A percentile compares a stretch with the other conserved stretches of the same genome.
These are phyloP conservation scores for Heliangelus exortis DNA, from an alignment of 2,797 vertebrate genomes.

Conservation along the genomic window DNA sequence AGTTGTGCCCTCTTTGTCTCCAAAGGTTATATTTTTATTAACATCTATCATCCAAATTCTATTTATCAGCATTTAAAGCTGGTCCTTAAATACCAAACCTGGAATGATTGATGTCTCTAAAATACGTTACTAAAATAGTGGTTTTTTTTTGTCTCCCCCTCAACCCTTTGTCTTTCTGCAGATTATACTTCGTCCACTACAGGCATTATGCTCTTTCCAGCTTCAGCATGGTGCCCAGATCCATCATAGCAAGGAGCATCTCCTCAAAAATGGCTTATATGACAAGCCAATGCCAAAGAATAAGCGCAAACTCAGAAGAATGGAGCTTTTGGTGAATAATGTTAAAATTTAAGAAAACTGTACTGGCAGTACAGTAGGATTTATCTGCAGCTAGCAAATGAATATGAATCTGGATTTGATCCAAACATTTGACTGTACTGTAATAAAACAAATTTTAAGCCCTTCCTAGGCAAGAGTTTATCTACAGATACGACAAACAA, in stretches of 20 bases:
- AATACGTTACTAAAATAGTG: neutral
- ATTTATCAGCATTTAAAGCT: neutral
- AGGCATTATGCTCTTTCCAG: conserved; percentile 95
- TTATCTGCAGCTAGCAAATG: conserved; percentile 42
- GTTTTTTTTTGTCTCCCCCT: neutral
- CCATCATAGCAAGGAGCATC: conserved; percentile 96
- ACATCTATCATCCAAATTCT: neutral
- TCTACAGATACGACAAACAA: neutral
- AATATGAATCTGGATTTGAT: conserved; percentile 16
- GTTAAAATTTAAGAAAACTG: conserved; percentile 82
- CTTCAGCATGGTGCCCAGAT: conserved; percentile 95
- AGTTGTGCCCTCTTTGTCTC: neutral
- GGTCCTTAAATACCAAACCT: neutral
- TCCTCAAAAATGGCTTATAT: conserved; percentile 92
- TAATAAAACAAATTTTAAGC: neutral
- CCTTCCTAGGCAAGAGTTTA: neutral
- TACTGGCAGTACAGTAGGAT: conserved; percentile 21
- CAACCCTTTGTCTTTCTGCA: conserved; percentile 64
- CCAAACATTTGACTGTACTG: neutral
- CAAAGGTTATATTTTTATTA: neutral
- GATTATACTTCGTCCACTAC: conserved; percentile 91
- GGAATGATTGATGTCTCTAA: neutral
- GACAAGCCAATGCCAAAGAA: conserved; percentile 97
- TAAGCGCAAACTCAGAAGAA: conserved; percentile 96
- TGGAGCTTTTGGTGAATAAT: conserved; percentile 93